Conservation (phyloP, 2,888 invertebrate genomes). For the Epsilonema sp. region DNA sequence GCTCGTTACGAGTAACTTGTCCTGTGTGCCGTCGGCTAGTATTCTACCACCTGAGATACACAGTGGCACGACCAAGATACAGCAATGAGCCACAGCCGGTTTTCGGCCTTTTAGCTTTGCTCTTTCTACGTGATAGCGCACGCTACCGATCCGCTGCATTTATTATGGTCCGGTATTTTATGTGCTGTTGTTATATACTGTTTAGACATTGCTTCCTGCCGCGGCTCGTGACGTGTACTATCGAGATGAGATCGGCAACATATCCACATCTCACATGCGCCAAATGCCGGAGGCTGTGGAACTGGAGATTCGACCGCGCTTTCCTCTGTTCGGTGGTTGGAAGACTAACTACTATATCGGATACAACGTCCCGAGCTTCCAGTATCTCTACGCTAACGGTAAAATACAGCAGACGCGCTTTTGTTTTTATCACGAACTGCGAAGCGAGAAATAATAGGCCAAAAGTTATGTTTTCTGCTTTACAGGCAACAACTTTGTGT, state of each 20-base stretch:
- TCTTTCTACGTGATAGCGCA: no score
- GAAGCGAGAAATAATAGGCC: not conserved
- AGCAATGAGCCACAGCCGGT: no score
- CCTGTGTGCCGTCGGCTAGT: no score
- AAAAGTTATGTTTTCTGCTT: not conserved
- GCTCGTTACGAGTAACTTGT: no score
- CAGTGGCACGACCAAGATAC: no score
- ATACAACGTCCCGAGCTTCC: slow-evolving; percentile 89
- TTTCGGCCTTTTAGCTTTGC: no score
- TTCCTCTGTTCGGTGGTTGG: slow-evolving; percentile 97
- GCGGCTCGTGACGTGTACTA: slow-evolving; percentile 90
- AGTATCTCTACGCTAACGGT: slow-evolving; percentile 64
- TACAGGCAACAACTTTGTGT: slow-evolving; percentile 45
- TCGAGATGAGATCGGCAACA: slow-evolving; percentile 88
- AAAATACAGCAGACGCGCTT: no score
- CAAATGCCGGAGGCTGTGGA: slow-evolving; percentile 76
- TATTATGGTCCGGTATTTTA: no score
- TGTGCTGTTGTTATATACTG: slow-evolving; percentile 9
- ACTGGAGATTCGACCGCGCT: slow-evolving; percentile 79
- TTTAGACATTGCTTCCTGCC: slow-evolving; percentile 45
- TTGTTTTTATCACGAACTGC: not conserved
- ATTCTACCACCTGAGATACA: no score
- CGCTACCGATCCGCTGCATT: no score
- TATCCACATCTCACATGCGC: slow-evolving; percentile 83
- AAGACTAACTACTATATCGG: slow-evolving; percentile 87